These are phyloP conservation scores for Takifugu rubripes DNA, from an alignment of 2,797 vertebrate species.

Conservation along the genomic window DNA sequence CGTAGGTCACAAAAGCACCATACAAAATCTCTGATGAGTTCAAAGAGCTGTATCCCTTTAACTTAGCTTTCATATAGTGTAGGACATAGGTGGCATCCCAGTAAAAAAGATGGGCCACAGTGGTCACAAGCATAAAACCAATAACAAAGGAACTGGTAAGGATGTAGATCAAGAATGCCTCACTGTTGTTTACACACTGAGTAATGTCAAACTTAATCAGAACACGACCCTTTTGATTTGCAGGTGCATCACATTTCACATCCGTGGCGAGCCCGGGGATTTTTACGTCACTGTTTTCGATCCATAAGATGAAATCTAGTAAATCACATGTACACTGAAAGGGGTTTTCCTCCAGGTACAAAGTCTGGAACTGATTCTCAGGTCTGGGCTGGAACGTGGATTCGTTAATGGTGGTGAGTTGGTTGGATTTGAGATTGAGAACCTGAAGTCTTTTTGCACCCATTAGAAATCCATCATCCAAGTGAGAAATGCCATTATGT, in stretches of 20 bases:
- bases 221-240: slow-evolving; percentile 33
- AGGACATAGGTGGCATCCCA: slow-evolving; percentile 77
- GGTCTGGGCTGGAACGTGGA: slow-evolving; percentile 53
- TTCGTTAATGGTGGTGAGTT: slow-evolving; percentile 70
- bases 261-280: slow-evolving; percentile 68
- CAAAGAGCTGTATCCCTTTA: slow-evolving; percentile 66
- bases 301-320: slow-evolving; percentile 75
- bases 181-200: slow-evolving; percentile 65
- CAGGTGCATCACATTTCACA: slow-evolving; percentile 63
- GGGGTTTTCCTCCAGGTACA: slow-evolving; percentile 72
- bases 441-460: slow-evolving; percentile 49
- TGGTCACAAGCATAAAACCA: slow-evolving; percentile 54
- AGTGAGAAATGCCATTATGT: slow-evolving; percentile 68
- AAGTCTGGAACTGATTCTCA: slow-evolving; percentile 46
- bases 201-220: slow-evolving; percentile 66
- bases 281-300: slow-evolving; percentile 54
- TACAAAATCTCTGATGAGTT: slow-evolving; percentile 57
- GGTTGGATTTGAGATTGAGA: slow-evolving; percentile 75
- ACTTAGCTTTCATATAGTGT: slow-evolving; percentile 64
- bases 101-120: slow-evolving; percentile 76
- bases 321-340: slow-evolving; percentile 78
- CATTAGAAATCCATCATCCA: slow-evolving; percentile 61
- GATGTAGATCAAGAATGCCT: slow-evolving; percentile 56
- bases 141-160: slow-evolving; percentile 63
- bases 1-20: slow-evolving; percentile 77